Evolutionary conservation across 2,888 invertebrate genomes (phyloP), one percentile per base, ranked within the genome.

Genomic region (Lacanobia wlatinum): DNA sequence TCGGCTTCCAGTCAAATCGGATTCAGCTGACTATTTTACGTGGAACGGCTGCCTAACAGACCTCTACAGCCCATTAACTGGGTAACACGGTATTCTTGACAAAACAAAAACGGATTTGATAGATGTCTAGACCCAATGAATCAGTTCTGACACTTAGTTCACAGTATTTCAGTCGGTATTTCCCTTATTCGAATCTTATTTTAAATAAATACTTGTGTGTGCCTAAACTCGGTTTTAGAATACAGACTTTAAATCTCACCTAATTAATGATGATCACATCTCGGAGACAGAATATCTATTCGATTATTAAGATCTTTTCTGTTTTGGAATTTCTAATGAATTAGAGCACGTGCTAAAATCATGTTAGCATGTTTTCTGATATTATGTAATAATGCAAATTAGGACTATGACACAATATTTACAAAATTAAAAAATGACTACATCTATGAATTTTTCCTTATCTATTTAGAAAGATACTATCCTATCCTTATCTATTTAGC

Each of bases 391-490:
- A 28, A 23, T 38, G 14, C 8, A 50, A 43, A 28, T 3, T n/a
- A 6, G 28, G 10, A 14, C n/a, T 18, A 6, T 43, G 0, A 60
- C 1, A 43, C 23, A 43, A 52, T 43, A 23, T n/a, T 16, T 43
- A 43, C 38, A 14, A n/a, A 46, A 61, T 34, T 9, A 50, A 58
- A 43, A 73, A 56, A 7, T 14, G n/a, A 38, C 38, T 28, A 34
- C 34, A 50, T 78, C n/a, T 5, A 34, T 21, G 10, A 60, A 60
- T 40, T 64, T 59, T 60, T 40, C 23, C n/a, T 28, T 48, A n/a
- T 72, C 40, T 40, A 52, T 59, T 50, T 59, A 43, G 55, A 64
- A 63, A 50, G 62, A 59, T 60, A 60, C n/a, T n/a, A n/a, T n/a
- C n/a, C n/a, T n/a, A n/a, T 40, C 23, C n/a, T 28, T 48, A n/a